phyloP scores from a whole-genome alignment of 2,113 vertebrate species.

The Pantherophis guttatus region DNA sequence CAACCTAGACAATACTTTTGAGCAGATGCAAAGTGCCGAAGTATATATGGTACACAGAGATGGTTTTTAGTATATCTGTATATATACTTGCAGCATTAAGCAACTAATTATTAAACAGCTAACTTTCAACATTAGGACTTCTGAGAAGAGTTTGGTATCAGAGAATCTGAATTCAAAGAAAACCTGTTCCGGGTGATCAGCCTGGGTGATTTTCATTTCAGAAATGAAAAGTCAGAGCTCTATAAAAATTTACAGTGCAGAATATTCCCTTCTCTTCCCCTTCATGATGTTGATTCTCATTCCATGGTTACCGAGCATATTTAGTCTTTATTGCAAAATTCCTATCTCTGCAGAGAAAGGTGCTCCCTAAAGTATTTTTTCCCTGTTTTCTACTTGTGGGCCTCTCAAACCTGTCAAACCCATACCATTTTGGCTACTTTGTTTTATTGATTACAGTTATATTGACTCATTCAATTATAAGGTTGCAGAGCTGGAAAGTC shows the following conservation, averaged over 20 bases:
- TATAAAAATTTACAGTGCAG: background rate
- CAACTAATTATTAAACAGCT: no score
- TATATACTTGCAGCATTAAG: background rate
- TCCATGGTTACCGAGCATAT: background rate
- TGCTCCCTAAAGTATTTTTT: background rate
- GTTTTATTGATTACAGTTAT: background rate
- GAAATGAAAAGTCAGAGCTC: background rate
- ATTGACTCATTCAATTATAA: background rate
- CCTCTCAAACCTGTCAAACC: background rate
- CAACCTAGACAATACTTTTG: background rate
- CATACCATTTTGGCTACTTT: background rate
- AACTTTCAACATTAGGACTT: background rate
- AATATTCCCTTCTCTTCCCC: background rate
- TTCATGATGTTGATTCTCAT: background rate
- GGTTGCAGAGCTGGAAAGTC: background rate
- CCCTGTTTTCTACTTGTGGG: background rate
- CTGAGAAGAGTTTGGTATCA: background rate
- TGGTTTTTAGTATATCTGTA: background rate
- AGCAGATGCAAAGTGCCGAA: background rate
- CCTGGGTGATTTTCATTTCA: background rate
- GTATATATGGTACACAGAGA: background rate
- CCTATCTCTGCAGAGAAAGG: background rate
- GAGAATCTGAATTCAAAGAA: background rate
- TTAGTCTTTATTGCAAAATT: background rate
- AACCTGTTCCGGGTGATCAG: background rate